Conservation (phyloP, 2,888 invertebrate species). For the Celastrina argiolus region DNA sequence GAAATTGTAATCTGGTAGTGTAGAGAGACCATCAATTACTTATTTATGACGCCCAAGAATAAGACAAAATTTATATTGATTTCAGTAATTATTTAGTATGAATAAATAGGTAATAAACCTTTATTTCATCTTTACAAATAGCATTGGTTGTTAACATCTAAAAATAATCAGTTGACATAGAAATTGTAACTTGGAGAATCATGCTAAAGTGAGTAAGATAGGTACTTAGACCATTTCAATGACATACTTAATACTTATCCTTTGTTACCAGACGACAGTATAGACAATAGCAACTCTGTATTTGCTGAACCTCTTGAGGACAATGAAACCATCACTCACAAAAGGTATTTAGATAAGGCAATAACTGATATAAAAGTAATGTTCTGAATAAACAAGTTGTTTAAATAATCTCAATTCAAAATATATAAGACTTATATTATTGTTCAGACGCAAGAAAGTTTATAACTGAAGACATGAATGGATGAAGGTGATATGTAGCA, state of each 20-base stretch:
- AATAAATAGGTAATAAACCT: too few relatives aligned
- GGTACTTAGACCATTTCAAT: neutral
- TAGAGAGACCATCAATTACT: too few relatives aligned
- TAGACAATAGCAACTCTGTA: conserved; percentile 9
- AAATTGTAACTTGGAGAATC: too few relatives aligned
- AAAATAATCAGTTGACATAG: too few relatives aligned
- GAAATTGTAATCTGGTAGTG: too few relatives aligned
- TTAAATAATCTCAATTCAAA: neutral
- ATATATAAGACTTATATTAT: neutral
- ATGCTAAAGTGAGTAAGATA: too few relatives aligned
- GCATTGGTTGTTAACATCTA: too few relatives aligned
- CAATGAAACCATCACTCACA: conserved; percentile 8
- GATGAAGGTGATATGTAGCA: too few relatives aligned
- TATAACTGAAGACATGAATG: neutral
- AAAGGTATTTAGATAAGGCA: conserved; percentile 10
- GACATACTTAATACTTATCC: conserved; percentile 14
- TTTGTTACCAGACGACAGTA: conserved; percentile 3
- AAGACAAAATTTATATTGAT: too few relatives aligned
- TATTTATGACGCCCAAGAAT: too few relatives aligned
- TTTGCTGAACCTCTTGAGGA: conserved; percentile 22
- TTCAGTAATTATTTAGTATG: too few relatives aligned
- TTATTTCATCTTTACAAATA: too few relatives aligned
- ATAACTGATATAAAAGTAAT: neutral
- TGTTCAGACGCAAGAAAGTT: neutral
- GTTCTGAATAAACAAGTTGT: neutral